Percentiles rank a stretch among this genome's conserved stretches.
Evolutionary conservation across 2,888 invertebrate genomes (phyloP).

Genomic region (Caradrina kadenii): DNA sequence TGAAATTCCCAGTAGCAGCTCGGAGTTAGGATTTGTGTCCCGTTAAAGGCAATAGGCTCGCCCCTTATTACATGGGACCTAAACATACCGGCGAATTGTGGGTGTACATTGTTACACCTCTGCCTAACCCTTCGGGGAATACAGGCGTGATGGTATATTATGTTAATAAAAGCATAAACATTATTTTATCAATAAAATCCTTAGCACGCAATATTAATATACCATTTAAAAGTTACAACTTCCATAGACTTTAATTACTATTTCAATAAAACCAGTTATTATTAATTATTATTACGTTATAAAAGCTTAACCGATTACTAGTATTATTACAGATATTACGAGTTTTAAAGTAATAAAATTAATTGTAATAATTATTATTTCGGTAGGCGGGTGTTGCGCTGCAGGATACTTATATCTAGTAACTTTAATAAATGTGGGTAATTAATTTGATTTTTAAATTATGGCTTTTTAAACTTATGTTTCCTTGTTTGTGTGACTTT

Average conservation of each 20-base stretch:
- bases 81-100: too few species aligned
- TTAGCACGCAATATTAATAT: conserved; percentile 23
- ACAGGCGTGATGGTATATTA: too few species aligned
- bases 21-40: too few species aligned
- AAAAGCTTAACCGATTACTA: conserved; percentile 38
- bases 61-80: too few species aligned
- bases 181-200: not conserved
- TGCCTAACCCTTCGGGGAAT: too few species aligned
- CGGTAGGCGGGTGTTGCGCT: conserved; percentile 40
- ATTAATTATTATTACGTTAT: conserved; percentile 43
- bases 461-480: conserved; percentile 35
- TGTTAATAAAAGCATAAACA: too few species aligned
- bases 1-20: too few species aligned
- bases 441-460: conserved; percentile 51
- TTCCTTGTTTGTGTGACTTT: conserved; percentile 25
- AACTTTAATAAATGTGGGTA: conserved; percentile 50
- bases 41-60: too few species aligned
- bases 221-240: conserved; percentile 21
- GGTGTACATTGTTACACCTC: too few species aligned
- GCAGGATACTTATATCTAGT: conserved; percentile 40
- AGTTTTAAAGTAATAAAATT: conserved; percentile 57
- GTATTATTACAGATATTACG: conserved; percentile 51
- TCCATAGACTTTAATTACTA: conserved; percentile 29
- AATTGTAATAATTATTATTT: conserved; percentile 57
- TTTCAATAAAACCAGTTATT: conserved; percentile 29